A percentile compares a stretch with the other conserved stretches of the same genome.
Evolutionary conservation across 2,888 invertebrate genomes (phyloP).

Genomic region (Loripinus fragilis): DNA sequence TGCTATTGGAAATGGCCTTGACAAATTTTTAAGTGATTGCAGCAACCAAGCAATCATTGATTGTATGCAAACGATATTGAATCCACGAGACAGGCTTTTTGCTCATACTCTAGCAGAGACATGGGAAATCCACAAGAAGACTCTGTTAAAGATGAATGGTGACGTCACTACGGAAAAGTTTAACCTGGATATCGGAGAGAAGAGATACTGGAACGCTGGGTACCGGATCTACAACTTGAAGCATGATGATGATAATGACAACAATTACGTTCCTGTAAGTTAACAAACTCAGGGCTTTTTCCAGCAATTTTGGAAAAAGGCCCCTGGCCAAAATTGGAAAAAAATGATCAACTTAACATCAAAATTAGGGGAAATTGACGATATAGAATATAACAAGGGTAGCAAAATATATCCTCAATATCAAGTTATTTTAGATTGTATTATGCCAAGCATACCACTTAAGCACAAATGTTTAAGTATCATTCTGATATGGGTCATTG

Average conservation of each 20-base stretch:
- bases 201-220: constrained; percentile 70
- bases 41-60: constrained; percentile 35
- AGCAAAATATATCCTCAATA: no score
- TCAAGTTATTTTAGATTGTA: no score
- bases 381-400: no score
- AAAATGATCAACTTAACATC: no score
- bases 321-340: no score
- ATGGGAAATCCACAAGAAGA: constrained; percentile 43
- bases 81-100: constrained; percentile 61
- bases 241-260: constrained; percentile 23
- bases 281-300: no score
- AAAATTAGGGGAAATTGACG: no score
- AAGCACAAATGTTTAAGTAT: no score
- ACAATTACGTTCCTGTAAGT: not conserved
- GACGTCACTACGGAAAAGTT: constrained; percentile 30
- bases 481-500: no score
- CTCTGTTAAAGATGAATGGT: constrained; percentile 30
- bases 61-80: constrained; percentile 39
- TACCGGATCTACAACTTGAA: constrained; percentile 64
- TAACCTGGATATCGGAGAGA: constrained; percentile 58
- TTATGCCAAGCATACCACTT: no score
- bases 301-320: no score
- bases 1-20: constrained; percentile 74
- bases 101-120: constrained; percentile 44
- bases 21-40: constrained; percentile 51